Base-by-base conservation (phyloP, 2,888 invertebrate species). In the Microchrysa polita region DNA sequence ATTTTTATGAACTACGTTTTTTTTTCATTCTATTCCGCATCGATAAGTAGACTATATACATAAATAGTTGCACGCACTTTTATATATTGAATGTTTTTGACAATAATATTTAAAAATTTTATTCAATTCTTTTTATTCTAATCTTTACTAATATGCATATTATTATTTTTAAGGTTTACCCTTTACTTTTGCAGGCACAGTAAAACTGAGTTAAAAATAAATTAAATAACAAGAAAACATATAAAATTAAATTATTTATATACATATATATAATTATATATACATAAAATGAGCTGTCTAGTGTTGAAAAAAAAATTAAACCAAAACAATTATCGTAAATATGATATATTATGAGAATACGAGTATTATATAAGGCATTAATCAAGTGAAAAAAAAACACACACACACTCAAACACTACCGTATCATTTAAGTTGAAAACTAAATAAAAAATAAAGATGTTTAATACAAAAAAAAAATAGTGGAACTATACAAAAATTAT, bases 111-210 rank as follows among this genome's bases (percentile, higher is more conserved):
- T 55, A 16, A 16, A 57, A 44, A 18, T 74, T 75, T 73, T 75
- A 76, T 74, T 74, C 75, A 76, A 76, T 73, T 74, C 81, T 82
- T 82, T 80, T 81, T 81, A 83, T 81, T 83, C 83, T 83, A 83
- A 81, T 84, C 82, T 83, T 83, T 79, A 84, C 84, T 84, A 84
- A 84, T 84, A 83, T 83, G 81, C 84, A 81, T 83, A 83, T 83
- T 84, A 83, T 83, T 84, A 84, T 84, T 84, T 84, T 84, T 84
- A 84, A 84, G 84, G 84, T 84, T 83, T 84, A 84, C 83, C 84
- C 84, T 84, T 82, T 84, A 84, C 84, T 84, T 81, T 84, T 84
- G 83, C 84, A 84, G 84, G 84, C 84, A 84, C 84, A 84, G 83
- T 84, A 84, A 69, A 69, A 69, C 14, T n/a, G 12, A 48, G 22